Base-by-base conservation (phyloP, 2,797 vertebrate genomes). In the Coluber constrictor region DNA sequence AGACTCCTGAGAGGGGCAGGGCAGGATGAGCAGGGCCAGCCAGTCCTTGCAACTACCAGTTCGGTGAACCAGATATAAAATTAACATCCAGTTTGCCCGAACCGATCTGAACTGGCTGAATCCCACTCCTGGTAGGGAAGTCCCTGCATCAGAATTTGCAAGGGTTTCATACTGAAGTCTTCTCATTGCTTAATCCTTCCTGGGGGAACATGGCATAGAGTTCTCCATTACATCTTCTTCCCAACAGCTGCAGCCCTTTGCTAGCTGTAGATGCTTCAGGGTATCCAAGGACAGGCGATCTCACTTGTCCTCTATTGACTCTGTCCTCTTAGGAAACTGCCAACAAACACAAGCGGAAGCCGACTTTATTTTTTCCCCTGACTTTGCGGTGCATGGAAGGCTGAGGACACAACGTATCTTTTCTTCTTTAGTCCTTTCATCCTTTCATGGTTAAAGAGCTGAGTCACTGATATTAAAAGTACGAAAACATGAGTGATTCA, bases 201-300 rank as follows among this genome's bases (percentile, higher is more conserved):
- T 0, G 23, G 47, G 87, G n/a, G 37, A 90, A 87, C n/a, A 12
- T 29, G 43, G 74, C 90, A 37, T 51, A 90, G 70, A 91, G 57
- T 90, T 95, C 87, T 92, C 92, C 0, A 0, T 20, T 70, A 0
- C 87, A 55, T 0, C 66, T 93, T 23, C n/a, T 29, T 47, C 29
- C 56, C 92, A 93, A 86, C 91, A 92, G 90, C 57, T 90, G 89
- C 70, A 32, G 10, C 0, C 6, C 57, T 54, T 66, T 89, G 93
- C 88, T 66, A n/a, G 20, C 54, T 59, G 29, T 89, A 94, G 90
- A 95, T 79, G n/a, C 51, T 61, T 91, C 94, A 92, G 74, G 92
- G 92, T 92, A 89, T 5, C 9, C 4, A 83, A 94, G 96, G 93
- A 92, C 61, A n/a, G 0, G 1, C 0, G 56, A 83, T 87, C 13